Percentiles rank a stretch among this genome's conserved stretches.
Conservation (phyloP, 2,888 invertebrate species). For the Lydus trimaculatus region DNA sequence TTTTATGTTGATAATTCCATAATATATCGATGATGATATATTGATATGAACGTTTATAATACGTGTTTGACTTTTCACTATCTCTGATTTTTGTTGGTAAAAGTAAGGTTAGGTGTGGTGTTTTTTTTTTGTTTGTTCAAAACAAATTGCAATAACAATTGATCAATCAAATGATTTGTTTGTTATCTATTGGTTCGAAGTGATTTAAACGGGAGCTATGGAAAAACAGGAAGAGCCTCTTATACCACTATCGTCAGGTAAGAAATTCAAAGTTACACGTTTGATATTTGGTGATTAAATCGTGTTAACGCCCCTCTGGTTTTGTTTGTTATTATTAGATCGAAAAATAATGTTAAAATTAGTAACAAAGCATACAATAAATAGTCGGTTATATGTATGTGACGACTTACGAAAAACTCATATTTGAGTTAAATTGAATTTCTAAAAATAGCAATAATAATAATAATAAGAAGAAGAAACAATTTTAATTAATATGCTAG, state of each 20-base stretch:
- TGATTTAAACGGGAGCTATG: neutral
- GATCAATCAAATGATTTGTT: neutral
- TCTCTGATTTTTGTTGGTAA: neutral
- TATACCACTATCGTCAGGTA: neutral
- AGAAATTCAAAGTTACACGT: neutral
- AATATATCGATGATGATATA: neutral
- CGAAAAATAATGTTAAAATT: conserved; percentile 1
- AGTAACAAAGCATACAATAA: neutral
- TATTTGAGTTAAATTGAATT: no score
- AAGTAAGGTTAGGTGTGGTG: conserved; percentile 10
- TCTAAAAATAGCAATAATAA: no score
- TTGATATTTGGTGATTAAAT: neutral
- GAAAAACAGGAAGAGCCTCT: conserved; percentile 6
- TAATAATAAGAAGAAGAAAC: no score
- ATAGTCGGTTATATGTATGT: neutral
- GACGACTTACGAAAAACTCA: no score
- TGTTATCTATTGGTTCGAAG: neutral
- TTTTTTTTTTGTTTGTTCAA: neutral
- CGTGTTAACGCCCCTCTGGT: neutral
- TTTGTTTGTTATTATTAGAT: neutral
- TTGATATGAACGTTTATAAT: neutral
- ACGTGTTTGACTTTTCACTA: conserved; percentile 9
- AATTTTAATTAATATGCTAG: no score
- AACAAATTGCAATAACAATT: neutral
- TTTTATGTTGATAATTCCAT: neutral